Base-by-base conservation (phyloP, 1,140 invertebrate species). In the Trichonephila clavata region DNA sequence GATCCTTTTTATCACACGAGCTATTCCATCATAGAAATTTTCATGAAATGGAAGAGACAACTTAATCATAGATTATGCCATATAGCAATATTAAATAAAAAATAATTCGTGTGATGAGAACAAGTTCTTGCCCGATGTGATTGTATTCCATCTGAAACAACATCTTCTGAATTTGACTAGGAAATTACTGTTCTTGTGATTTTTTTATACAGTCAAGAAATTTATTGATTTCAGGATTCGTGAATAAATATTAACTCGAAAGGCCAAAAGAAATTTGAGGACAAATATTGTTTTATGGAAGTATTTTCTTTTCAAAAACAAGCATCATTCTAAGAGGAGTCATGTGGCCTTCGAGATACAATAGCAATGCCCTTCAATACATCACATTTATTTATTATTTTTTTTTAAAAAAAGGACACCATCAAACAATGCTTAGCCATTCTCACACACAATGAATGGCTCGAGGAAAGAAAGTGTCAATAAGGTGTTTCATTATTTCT, bases 281-380 rank as follows among this genome's bases (percentile, higher is more conserved):
- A 18, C 71, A 27, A 77, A 77, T 21, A 18, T 27, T 18, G 27
- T 77, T 77, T 39, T 5, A 39, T 39, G 71, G 27, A 27, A 39
- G 16, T 8, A 77, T 77, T 32, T 32, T 77, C 32, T 77, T 77
- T 24, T 77, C 71, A 39, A 77, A 77, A 77, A 39, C 71, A 39
- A 39, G 16, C 32, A 18, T 6, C 71, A 77, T 77, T 77, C 27
- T 39, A 4, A 16, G 27, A 77, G 4, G 32, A 77, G n/a, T 24
- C 10, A 20, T 16, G 32, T 10, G 81, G 13, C 81, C 81, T 84
- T 84, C 83, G 14, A 18, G 27, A 84, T 32, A 84, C 83, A 84
- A 84, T 84, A 50, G 57, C 50, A 84, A 59, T 84, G 83, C 43
- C 83, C 83, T 84, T 84, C 83, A 60, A 60, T 84, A 32, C 43